Conservation (phyloP, 2,113 vertebrate genomes). For the Pseudonaja textilis region DNA sequence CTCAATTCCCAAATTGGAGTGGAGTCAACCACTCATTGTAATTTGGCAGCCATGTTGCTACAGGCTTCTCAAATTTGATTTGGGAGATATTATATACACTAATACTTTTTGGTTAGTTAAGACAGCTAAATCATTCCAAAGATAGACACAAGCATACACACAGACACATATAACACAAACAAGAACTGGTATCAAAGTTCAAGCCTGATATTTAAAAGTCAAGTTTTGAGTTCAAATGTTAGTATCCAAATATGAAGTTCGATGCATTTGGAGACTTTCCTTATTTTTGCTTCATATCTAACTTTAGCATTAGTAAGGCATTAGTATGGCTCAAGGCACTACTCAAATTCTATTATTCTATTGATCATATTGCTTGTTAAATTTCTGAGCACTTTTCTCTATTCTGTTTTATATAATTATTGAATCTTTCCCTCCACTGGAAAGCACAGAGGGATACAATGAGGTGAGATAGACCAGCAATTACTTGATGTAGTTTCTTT, state of each 20-base stretch:
- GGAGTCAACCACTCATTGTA: neutral
- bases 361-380: conserved; percentile 6
- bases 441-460: conserved; percentile 27
- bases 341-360: neutral
- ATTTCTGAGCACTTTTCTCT: conserved; percentile 42
- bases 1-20: neutral
- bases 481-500: conserved; percentile 51
- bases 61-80: neutral
- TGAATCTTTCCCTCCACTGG: conserved; percentile 23
- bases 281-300: neutral
- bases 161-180: neutral
- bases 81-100: neutral
- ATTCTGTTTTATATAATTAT: conserved; percentile 37
- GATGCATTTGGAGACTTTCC: neutral
- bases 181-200: neutral
- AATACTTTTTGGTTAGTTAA: neutral
- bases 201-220: neutral
- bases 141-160: neutral
- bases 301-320: neutral
- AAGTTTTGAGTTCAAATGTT: neutral
- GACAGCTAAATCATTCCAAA: neutral
- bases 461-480: conserved; percentile 42
- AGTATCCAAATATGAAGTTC: neutral
- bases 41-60: neutral
- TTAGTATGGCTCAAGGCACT: neutral